A percentile compares a stretch with the other conserved stretches of the same genome.
Conservation (phyloP, 2,113 vertebrate genomes). For the Galbula dea region DNA sequence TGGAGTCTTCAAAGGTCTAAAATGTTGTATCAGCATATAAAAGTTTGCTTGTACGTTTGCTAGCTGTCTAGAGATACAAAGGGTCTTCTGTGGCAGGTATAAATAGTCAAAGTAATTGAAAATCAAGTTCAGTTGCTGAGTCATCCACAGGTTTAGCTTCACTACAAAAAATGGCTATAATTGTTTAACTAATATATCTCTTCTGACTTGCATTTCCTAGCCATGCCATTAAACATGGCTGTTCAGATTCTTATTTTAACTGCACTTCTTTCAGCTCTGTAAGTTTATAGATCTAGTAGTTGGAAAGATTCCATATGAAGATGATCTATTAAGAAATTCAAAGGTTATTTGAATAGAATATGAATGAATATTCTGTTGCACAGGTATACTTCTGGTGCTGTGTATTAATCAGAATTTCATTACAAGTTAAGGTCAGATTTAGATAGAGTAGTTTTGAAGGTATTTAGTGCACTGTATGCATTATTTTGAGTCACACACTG, state of each 20-base stretch:
- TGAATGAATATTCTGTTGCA: not conserved
- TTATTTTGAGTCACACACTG: not conserved
- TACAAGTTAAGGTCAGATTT: not conserved
- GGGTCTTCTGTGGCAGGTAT: not conserved
- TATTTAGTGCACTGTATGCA: not conserved
- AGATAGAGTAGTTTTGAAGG: not conserved
- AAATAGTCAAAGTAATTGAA: not conserved
- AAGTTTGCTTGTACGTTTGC: not conserved
- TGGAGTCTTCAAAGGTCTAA: not conserved
- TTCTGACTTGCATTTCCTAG: not conserved
- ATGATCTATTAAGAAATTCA: not conserved
- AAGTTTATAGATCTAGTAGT: not conserved
- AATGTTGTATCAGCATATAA: not conserved
- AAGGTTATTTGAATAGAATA: not conserved
- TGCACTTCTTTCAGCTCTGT: not conserved
- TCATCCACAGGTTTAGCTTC: not conserved
- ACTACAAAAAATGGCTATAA: not conserved
- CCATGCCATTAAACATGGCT: not conserved
- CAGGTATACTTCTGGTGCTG: not conserved
- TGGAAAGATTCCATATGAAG: not conserved
- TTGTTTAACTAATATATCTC: not conserved
- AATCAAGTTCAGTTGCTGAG: not conserved
- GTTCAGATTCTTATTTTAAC: not conserved
- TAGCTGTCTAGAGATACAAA: not conserved
- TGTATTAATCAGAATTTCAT: slow-evolving; percentile 12